Conservation (phyloP, 1,140 invertebrate genomes). For the Dendroctonus valens region DNA sequence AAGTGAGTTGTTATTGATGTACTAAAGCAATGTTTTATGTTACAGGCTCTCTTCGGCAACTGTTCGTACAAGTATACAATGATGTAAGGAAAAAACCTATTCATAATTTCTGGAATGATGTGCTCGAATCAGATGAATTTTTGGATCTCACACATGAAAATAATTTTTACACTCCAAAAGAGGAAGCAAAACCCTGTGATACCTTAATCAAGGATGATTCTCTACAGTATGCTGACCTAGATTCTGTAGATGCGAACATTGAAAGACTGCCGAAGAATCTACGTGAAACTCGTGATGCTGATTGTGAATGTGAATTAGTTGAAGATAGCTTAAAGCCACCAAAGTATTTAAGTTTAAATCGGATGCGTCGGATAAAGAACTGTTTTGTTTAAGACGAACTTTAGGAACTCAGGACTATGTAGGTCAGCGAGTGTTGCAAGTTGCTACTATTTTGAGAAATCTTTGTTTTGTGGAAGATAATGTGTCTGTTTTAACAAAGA, state of each 20-base stretch:
- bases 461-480: slow-evolving; percentile 93
- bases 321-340: slow-evolving; percentile 19
- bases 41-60: slow-evolving; percentile 65
- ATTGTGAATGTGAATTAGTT: slow-evolving; percentile 39
- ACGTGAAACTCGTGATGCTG: slow-evolving; percentile 15
- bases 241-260: neutral
- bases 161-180: slow-evolving; percentile 47
- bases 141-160: slow-evolving; percentile 70
- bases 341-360: slow-evolving; percentile 41
- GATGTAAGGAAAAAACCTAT: slow-evolving; percentile 70
- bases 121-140: slow-evolving; percentile 61
- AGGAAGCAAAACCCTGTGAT: slow-evolving; percentile 29
- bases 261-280: slow-evolving; percentile 13
- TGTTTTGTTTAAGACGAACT: slow-evolving; percentile 58
- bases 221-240: slow-evolving; percentile 19
- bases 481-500: slow-evolving; percentile 71
- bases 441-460: slow-evolving; percentile 88
- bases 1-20: neutral
- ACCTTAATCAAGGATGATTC: slow-evolving; percentile 28
- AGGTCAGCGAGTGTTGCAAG: slow-evolving; percentile 74
- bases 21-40: slow-evolving; percentile 5
- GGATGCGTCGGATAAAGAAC: slow-evolving; percentile 44
- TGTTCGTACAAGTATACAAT: slow-evolving; percentile 72
- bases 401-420: slow-evolving; percentile 74
- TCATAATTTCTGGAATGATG: slow-evolving; percentile 73